Base-by-base conservation (phyloP, 2,888 invertebrate species). In the Sturmia bella region DNA sequence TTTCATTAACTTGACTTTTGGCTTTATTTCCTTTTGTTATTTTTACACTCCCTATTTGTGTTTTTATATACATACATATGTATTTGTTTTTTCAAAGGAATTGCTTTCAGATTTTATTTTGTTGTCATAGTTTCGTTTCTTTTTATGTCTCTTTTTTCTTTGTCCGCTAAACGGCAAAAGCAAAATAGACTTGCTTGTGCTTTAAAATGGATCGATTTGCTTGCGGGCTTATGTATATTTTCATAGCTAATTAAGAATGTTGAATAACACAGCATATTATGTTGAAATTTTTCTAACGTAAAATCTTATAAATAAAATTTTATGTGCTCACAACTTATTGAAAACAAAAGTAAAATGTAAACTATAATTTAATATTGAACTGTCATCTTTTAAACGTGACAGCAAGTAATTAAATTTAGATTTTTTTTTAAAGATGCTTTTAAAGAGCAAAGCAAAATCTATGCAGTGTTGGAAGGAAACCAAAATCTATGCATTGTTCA, bases 221-320 rank as follows among this genome's bases (percentile, higher is more conserved):
- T 15, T 43, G 4, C 15, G 6, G 48, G 39, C n/a, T n/a, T 2
- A 17, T 50, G 41, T 39, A 52, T 57, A 27, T 69, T 69, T 64
- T 74, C 63, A 54, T 61, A 77, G 74, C 64, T 74, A 78, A 82
- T 82, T 82, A 78, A 82, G 74, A 82, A 77, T 64, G 48, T 19
- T 69, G 64, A 78, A 70, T 63, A 78, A 74, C 70, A 76, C 61
- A 63, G 63, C 64, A 64, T 11, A 64, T 66, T 70, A 54, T 24
- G 59, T 52, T 61, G 19, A 79, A 78, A 78, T 78, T 63, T 52
- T 59, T 69, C 63, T 41, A 59, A 7, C 19, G 64, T 64, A 57
- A 72, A 66, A 43, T 52, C 56, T 56, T 77, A 78, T 37, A 66
- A 75, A 68, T 7, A 27, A 15, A 13, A 1, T 13, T 27, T 11